A percentile compares a stretch with the other conserved stretches of the same genome.
Conservation (phyloP, 2,888 invertebrate genomes). For the Eristalis arbustorum region DNA sequence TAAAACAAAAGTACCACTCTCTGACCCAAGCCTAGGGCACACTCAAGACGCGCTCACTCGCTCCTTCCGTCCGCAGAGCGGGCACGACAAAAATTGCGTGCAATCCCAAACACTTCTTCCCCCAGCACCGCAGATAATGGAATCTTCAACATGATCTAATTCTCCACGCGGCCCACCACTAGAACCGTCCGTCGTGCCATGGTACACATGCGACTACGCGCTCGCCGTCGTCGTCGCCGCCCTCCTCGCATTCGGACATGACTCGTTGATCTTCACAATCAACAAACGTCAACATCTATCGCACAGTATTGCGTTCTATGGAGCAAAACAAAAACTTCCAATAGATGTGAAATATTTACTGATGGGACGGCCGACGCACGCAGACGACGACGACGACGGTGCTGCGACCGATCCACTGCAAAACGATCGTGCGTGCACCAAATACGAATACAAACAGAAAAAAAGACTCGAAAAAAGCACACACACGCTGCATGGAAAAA, state of each 20-base stretch:
- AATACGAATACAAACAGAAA: neutral
- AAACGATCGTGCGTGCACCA: conserved; percentile 66
- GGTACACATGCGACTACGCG: conserved; percentile 1
- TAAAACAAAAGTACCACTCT: conserved; percentile 28
- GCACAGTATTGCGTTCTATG: conserved; percentile 41
- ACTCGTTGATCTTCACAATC: conserved; percentile 63
- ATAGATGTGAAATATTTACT: conserved; percentile 50
- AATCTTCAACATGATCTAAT: conserved; percentile 62
- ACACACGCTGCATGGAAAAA: neutral
- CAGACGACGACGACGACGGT: too few relatives aligned
- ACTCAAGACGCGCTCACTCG: neutral
- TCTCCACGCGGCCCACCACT: conserved; percentile 40
- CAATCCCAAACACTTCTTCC: conserved; percentile 24
- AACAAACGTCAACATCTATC: conserved; percentile 51
- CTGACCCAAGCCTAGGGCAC: conserved; percentile 20
- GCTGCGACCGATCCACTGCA: conserved; percentile 41
- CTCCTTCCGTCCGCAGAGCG: neutral
- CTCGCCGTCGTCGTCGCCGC: neutral
- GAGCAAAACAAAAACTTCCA: conserved; percentile 26
- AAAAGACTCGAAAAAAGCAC: neutral
- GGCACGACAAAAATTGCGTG: conserved; percentile 27
- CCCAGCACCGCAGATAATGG: conserved; percentile 38
- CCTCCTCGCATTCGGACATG: conserved; percentile 32
- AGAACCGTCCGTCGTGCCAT: conserved; percentile 43
- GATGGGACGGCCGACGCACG: neutral